Conservation (phyloP, 35 echinoderm and acorn worm species). For the Strongylocentrotus purpuratus region DNA sequence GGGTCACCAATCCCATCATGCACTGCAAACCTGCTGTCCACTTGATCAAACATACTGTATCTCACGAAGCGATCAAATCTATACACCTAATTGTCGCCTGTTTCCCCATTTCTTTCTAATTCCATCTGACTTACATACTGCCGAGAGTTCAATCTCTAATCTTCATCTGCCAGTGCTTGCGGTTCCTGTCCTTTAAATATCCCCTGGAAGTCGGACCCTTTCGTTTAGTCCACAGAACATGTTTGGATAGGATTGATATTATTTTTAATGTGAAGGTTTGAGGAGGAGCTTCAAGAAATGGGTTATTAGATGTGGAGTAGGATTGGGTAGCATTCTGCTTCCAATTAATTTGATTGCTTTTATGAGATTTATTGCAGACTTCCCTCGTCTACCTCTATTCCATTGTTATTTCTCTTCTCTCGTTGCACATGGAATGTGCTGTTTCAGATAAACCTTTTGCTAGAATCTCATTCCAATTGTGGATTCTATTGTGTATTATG, state of each 20-base stretch:
- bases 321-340: not conserved
- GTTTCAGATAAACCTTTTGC: too few species aligned
- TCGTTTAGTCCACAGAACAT: not conserved
- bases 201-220: not conserved
- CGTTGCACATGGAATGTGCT: not conserved
- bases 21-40: not conserved
- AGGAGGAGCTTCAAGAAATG: not conserved
- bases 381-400: not conserved
- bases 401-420: not conserved
- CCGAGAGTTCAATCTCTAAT: not conserved
- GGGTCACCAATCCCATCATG: not conserved
- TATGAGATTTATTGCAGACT: not conserved
- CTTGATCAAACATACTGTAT: not conserved
- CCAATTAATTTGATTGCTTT: slow-evolving; percentile 18
- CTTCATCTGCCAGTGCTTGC: not conserved
- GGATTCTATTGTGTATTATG: not conserved
- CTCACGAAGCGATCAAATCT: not conserved
- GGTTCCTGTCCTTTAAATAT: not conserved
- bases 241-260: not conserved
- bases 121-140: not conserved
- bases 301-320: not conserved
- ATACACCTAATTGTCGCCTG: not conserved
- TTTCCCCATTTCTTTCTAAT: not conserved
- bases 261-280: not conserved
- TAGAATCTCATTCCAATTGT: not conserved